A percentile compares a stretch with the other conserved stretches of the same genome.
phyloP scores from a whole-genome alignment of 2,888 invertebrate species.

The Coenonympha glycerion region DNA sequence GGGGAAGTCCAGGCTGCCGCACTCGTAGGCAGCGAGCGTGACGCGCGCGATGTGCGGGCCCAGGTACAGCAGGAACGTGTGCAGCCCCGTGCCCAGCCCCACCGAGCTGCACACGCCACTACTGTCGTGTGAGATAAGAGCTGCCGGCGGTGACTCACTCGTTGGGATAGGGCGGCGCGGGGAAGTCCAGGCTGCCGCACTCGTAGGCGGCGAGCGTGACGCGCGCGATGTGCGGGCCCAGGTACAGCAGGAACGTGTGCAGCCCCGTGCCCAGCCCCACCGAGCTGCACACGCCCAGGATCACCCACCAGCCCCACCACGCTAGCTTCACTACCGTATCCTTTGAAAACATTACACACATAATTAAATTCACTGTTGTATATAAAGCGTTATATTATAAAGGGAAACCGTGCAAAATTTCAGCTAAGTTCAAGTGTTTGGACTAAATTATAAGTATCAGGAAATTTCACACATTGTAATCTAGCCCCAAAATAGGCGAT shows the following conservation, averaged over 20 bases:
- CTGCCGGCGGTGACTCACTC: too few species aligned
- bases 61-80: constrained; percentile 98
- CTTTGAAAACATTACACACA: constrained; percentile 13
- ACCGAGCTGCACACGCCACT: constrained; percentile 97
- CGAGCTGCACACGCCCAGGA: constrained; percentile 95
- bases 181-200: constrained; percentile 95
- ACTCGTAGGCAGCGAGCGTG: constrained; percentile 98
- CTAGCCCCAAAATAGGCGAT: neutral
- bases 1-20: constrained; percentile 95
- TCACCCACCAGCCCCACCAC: constrained; percentile 94
- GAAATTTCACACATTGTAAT: too few species aligned
- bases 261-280: constrained; percentile 98
- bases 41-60: constrained; percentile 99
- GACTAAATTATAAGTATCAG: too few species aligned
- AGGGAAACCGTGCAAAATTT: too few species aligned
- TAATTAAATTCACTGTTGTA: neutral
- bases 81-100: constrained; percentile 97
- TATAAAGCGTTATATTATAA: neutral
- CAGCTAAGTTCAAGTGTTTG: too few species aligned
- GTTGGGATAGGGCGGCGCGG: constrained; percentile 98
- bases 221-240: constrained; percentile 99
- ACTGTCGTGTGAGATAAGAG: too few species aligned
- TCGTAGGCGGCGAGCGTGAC: constrained; percentile 99
- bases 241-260: constrained; percentile 97
- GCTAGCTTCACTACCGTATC: constrained; percentile 57